Percentiles rank a stretch among this genome's conserved stretches.
Evolutionary conservation across 2,113 vertebrate species (phyloP).

Genomic region (Nestor notabilis): DNA sequence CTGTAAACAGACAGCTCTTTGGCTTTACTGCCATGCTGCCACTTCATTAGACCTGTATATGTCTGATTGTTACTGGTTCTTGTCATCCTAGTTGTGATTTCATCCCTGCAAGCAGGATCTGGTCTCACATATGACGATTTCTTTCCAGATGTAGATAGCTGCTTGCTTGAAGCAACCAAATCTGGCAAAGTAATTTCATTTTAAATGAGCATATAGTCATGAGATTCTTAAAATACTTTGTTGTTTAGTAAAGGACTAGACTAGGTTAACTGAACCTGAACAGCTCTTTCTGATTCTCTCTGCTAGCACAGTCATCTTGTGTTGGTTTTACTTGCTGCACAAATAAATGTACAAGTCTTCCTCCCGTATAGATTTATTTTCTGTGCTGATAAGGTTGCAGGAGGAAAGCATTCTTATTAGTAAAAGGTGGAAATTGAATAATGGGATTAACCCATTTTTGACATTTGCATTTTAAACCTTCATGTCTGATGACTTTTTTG

Average conservation of each 20-base stretch:
- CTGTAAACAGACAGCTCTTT: neutral
- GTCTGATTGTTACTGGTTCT: neutral
- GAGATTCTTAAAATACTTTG: neutral
- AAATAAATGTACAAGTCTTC: neutral
- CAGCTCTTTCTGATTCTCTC: neutral
- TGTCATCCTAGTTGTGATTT: neutral
- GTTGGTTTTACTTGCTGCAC: neutral
- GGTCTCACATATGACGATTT: rapidly evolving
- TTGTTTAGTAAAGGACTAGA: neutral
- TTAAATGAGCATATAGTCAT: neutral
- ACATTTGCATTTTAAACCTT: neutral
- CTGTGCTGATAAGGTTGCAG: neutral
- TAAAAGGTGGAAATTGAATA: neutral
- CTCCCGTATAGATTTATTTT: neutral
- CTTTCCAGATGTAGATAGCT: neutral
- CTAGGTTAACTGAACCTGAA: neutral
- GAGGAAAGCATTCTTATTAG: neutral
- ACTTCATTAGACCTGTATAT: neutral
- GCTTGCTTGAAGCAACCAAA: neutral
- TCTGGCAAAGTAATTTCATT: neutral
- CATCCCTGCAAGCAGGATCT: neutral
- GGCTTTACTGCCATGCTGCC: neutral
- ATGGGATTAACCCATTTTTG: neutral
- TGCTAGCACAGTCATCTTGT: neutral
- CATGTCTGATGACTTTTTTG: neutral